Evolutionary conservation across 2,797 vertebrate species (phyloP).

Genomic region (Coreius guichenoti): DNA sequence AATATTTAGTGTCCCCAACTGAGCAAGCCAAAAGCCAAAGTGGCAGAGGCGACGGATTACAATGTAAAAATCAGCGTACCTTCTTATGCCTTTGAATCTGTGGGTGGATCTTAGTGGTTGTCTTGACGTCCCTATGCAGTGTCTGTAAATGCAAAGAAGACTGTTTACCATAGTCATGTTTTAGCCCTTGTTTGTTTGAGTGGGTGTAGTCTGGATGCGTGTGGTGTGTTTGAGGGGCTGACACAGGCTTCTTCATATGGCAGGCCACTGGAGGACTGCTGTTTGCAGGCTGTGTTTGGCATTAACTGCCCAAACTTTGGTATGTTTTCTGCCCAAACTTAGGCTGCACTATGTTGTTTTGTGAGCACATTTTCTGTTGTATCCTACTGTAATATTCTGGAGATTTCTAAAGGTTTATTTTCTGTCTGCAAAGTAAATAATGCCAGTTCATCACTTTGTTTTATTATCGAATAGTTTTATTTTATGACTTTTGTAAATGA

Average conservation of each 20-base stretch:
- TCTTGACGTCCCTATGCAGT: slow-evolving; percentile 25
- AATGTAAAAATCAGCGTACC: slow-evolving; percentile 6
- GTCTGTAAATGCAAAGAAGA: slow-evolving; percentile 42
- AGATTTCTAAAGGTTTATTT: not conserved
- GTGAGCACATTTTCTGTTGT: not conserved
- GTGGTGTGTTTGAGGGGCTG: slow-evolving; percentile 47
- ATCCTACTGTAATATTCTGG: not conserved
- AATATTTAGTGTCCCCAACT: too few relatives aligned
- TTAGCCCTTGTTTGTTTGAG: slow-evolving; percentile 47
- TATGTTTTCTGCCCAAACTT: slow-evolving; percentile 4
- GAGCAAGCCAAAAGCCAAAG: too few relatives aligned
- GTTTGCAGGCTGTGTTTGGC: slow-evolving; percentile 48
- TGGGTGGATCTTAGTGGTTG: slow-evolving; percentile 27
- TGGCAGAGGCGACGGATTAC: too few relatives aligned
- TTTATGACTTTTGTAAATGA: not conserved
- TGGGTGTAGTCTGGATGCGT: slow-evolving; percentile 36
- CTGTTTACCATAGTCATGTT: slow-evolving; percentile 50
- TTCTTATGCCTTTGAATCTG: slow-evolving; percentile 22
- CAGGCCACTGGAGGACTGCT: slow-evolving; percentile 49
- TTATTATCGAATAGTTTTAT: not conserved
- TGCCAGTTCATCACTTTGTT: not conserved
- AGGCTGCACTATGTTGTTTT: not conserved
- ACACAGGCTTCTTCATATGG: slow-evolving; percentile 46
- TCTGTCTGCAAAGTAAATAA: not conserved
- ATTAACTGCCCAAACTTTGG: slow-evolving; percentile 36